phyloP scores from a whole-genome alignment of 1,140 invertebrate genomes.

The Catajapyx aquilonaris region DNA sequence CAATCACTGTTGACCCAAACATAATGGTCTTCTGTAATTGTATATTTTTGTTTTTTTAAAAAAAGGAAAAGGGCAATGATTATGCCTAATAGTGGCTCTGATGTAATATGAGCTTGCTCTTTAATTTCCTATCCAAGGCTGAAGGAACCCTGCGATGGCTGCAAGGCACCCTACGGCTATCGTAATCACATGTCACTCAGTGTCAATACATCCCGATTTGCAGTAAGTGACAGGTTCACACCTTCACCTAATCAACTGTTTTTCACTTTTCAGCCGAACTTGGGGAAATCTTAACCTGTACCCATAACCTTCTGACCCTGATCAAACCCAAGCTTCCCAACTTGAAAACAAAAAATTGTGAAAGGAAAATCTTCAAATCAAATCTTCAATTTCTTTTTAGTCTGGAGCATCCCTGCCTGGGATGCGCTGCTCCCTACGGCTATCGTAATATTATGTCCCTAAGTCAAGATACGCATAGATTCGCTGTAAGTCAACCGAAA shows the following conservation, averaged over 20 bases:
- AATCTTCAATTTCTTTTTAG: conserved; percentile 16
- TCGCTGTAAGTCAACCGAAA: conserved; percentile 16
- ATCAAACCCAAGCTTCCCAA: no score
- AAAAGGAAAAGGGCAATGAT: no score
- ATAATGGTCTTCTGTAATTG: no score
- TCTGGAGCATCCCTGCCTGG: conserved; percentile 24
- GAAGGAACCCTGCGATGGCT: conserved; percentile 51
- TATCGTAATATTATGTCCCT: conserved; percentile 38
- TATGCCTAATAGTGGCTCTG: no score
- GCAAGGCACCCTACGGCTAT: conserved; percentile 84
- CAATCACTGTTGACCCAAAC: no score
- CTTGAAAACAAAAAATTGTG: no score
- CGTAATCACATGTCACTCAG: conserved; percentile 76
- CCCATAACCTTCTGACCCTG: background rate
- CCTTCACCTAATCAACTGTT: background rate
- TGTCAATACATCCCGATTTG: conserved; percentile 46
- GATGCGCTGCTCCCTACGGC: conserved; percentile 39
- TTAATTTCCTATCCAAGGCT: no score
- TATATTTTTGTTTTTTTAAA: no score
- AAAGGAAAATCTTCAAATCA: no score
- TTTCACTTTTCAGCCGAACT: background rate
- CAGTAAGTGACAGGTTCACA: conserved; percentile 30
- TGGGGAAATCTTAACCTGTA: background rate
- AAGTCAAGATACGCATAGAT: conserved; percentile 26
- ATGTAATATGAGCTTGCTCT: no score